phyloP scores from a whole-genome alignment of 2,797 vertebrate genomes.

The Hirundo rustica region DNA sequence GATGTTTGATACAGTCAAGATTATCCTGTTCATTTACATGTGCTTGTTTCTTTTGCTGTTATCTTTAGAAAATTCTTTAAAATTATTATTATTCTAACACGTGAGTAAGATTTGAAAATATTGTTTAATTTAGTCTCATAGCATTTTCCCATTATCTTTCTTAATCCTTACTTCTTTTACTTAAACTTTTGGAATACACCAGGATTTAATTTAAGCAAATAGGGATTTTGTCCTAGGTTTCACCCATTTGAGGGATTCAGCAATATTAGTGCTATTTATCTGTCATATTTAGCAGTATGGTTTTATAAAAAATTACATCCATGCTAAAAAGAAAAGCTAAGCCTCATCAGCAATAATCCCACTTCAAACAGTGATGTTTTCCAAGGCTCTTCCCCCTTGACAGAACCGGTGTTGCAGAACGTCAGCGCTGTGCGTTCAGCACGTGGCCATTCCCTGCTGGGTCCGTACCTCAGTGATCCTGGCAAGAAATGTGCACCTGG shows the following conservation, averaged over 20 bases:
- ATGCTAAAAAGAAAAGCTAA: neutral
- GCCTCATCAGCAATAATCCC: neutral
- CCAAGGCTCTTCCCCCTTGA: neutral
- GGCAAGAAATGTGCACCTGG: neutral
- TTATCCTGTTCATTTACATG: neutral
- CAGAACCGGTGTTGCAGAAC: neutral
- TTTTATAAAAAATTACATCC: neutral
- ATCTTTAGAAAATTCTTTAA: constrained; percentile 16
- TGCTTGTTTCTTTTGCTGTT: neutral
- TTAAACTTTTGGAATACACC: neutral
- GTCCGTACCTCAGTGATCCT: neutral
- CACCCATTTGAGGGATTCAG: neutral
- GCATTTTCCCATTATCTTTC: neutral
- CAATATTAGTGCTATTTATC: neutral
- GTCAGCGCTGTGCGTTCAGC: rapidly evolving
- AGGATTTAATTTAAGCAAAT: neutral
- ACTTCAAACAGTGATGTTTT: neutral
- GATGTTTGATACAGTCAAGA: constrained; percentile 20
- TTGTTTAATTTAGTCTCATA: neutral
- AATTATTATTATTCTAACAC: neutral
- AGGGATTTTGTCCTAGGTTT: neutral
- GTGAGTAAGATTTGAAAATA: neutral
- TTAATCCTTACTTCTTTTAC: neutral
- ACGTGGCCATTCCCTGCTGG: neutral
- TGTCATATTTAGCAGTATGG: neutral